These are phyloP conservation scores for Xiphias gladius DNA, from an alignment of 2,113 vertebrate genomes.

Conservation along the genomic window DNA sequence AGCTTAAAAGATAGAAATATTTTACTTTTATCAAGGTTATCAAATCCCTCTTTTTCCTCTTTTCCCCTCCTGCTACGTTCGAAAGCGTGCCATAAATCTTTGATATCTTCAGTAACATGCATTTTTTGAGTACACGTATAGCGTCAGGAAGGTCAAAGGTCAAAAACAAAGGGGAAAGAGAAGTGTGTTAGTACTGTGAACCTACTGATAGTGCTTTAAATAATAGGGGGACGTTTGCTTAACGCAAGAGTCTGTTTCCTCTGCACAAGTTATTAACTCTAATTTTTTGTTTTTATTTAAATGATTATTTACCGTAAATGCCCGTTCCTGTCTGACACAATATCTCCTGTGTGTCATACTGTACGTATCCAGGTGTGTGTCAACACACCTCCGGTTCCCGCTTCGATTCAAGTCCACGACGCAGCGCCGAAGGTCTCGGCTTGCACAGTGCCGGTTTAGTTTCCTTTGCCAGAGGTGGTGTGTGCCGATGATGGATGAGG, in stretches of 20 bases:
- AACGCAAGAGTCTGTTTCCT: not conserved
- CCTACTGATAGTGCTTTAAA: too few species aligned
- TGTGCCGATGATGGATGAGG: slow-evolving; percentile 35
- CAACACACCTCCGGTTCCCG: not conserved
- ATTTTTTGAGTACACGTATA: too few species aligned
- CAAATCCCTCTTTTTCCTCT: not conserved
- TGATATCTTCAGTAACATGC: not conserved
- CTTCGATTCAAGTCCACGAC: not conserved
- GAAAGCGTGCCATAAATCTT: not conserved
- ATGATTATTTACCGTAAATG: not conserved
- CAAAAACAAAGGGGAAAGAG: not conserved
- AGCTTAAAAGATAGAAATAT: not conserved
- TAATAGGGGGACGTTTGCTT: too few species aligned
- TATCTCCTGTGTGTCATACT: not conserved
- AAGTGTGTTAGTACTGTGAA: too few species aligned
- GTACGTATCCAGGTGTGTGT: not conserved
- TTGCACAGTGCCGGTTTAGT: not conserved
- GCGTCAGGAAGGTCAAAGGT: not conserved
- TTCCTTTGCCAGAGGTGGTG: not conserved
- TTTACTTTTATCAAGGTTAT: too few species aligned
- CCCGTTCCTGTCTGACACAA: not conserved
- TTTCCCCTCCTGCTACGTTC: not conserved
- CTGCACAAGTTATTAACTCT: not conserved
- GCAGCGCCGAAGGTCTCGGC: not conserved
- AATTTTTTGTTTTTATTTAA: not conserved